A percentile compares a stretch with the other conserved stretches of the same genome.
Evolutionary conservation across 2,113 vertebrate species (phyloP).

Genomic region (Mobula hypostoma): DNA sequence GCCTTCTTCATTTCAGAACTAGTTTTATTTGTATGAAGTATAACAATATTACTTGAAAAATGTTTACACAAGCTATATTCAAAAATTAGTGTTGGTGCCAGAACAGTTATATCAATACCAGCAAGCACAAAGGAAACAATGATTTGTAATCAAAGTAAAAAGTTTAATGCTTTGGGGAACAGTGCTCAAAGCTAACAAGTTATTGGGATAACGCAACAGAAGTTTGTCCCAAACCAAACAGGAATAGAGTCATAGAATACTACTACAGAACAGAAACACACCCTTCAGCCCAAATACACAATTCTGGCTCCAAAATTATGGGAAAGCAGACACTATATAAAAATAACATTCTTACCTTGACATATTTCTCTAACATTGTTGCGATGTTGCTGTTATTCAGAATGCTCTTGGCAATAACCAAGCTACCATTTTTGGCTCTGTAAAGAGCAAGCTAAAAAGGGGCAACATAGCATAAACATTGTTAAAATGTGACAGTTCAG

Average conservation of each 20-base stretch:
- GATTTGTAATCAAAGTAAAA: not conserved
- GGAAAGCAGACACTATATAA: not conserved
- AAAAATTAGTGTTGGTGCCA: not conserved
- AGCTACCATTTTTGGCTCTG: conserved; percentile 64
- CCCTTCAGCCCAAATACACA: no score
- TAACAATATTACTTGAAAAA: not conserved
- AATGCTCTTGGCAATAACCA: conserved; percentile 66
- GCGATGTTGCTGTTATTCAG: conserved; percentile 65
- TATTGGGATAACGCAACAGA: not conserved
- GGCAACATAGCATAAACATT: not conserved
- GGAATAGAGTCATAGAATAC: no score
- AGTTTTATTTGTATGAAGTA: not conserved
- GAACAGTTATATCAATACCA: no score
- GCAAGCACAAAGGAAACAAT: not conserved
- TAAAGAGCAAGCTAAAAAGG: conserved; percentile 54
- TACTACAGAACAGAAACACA: not conserved
- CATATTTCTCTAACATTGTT: conserved; percentile 67
- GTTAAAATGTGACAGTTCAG: not conserved
- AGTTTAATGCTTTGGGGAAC: not conserved
- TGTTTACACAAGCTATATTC: not conserved
- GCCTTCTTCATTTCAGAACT: not conserved
- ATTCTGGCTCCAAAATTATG: not conserved
- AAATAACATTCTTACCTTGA: conserved; percentile 54
- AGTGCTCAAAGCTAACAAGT: no score
- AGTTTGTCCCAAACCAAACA: not conserved